Evolutionary conservation across 2,888 invertebrate genomes (phyloP).

Genomic region (Meteorus cinctellus): DNA sequence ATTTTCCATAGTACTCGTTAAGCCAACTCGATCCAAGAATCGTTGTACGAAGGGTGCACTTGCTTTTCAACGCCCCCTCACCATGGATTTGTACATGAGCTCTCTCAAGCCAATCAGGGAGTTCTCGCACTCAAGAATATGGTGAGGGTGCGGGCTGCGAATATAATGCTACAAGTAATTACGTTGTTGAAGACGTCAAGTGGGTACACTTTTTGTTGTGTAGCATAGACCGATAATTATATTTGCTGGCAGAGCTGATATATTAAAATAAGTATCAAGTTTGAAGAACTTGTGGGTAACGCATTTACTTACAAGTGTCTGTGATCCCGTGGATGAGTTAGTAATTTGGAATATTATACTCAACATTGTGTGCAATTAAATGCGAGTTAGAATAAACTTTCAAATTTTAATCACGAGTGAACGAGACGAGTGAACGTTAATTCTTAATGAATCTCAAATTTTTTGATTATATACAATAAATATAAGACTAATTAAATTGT

Average conservation of each 20-base stretch:
- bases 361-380: too few species aligned
- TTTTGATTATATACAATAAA: too few species aligned
- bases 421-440: too few species aligned
- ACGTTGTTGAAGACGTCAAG: slow-evolving; percentile 56
- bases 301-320: background rate
- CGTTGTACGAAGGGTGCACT: slow-evolving; percentile 29
- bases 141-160: background rate
- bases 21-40: slow-evolving; percentile 23
- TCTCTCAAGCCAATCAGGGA: slow-evolving; percentile 41
- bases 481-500: too few species aligned
- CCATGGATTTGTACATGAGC: slow-evolving; percentile 4
- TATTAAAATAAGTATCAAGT: slow-evolving; percentile 55
- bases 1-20: slow-evolving; percentile 38
- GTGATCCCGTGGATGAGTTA: background rate
- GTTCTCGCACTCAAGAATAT: slow-evolving; percentile 22
- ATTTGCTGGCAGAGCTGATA: slow-evolving; percentile 51
- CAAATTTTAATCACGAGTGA: too few species aligned
- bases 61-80: slow-evolving; percentile 30
- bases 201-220: slow-evolving; percentile 10
- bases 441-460: too few species aligned
- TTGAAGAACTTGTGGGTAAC: slow-evolving; percentile 36
- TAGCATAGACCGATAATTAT: slow-evolving; percentile 54
- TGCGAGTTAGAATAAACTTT: too few species aligned
- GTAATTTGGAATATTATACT: too few species aligned
- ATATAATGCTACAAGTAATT: slow-evolving; percentile 57